Base-by-base conservation (phyloP, 2,888 invertebrate species). In the Tolmerus cingulatus region DNA sequence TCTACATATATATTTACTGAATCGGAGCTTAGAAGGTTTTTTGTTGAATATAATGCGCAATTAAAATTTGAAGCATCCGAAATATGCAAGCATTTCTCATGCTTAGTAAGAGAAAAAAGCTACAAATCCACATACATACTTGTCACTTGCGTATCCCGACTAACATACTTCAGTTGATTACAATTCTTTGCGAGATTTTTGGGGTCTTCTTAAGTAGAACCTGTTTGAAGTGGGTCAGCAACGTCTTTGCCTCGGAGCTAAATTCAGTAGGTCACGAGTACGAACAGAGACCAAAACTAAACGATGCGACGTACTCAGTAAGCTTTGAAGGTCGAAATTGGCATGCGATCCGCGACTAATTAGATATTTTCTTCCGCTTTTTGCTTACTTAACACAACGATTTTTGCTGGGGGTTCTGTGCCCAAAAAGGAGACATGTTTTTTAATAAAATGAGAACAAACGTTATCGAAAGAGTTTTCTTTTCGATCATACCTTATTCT, bases 211-310 rank as follows among this genome's bases (percentile, higher is more conserved):
- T 46, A 40, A 79, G 79, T 79, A 9, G 79, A 79, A 79, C 79
- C 79, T 40, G 79, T 79, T 79, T 27, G 9, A 79, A 79, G 46
- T 79, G 46, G 40, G 79, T 79, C 79, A 79, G 51, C 27, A 27
- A 51, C 23, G 79, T 9, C 37, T 46, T 46, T 79, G 79, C 79
- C 79, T 79, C n/a, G n/a, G n/a, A 40, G 79, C 43, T 46, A 79
- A 79, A 46, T 79, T 79, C 79, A 79, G 79, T 79, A 46, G 79
- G 79, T 79, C 79, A 79, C 46, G 46, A 40, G 79, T 46, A 79
- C 46, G 37, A 19, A 7, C 46, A 43, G 27, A 37, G 46, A 37
- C 34, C 76, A 40, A 34, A 76, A 34, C 37, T 34, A 34, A 76
- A 3, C 16, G 7, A 76, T 19, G 76, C 16, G 8, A 76, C n/a